Conservation (phyloP, 1,140 invertebrate species). For the Halictus rubicundus region DNA sequence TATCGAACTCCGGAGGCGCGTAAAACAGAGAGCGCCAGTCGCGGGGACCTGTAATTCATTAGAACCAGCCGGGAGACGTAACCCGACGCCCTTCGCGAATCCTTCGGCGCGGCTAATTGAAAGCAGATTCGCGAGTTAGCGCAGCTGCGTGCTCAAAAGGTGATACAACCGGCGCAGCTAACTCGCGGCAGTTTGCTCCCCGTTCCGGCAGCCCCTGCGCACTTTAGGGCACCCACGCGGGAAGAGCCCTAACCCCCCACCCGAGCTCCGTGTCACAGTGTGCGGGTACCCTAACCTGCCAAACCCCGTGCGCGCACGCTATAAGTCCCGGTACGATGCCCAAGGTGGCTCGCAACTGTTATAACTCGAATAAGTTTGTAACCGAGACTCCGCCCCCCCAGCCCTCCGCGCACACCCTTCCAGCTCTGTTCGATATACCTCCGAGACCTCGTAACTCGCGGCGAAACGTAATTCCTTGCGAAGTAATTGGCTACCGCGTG, state of each 20-base stretch:
- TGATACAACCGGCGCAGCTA: conserved; percentile 9
- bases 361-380: conserved; percentile 65
- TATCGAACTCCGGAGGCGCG: conserved; percentile 3
- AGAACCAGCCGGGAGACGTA: background rate
- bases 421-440: conserved; percentile 13
- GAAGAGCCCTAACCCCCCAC: no score
- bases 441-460: conserved; percentile 44
- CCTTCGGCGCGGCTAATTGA: conserved; percentile 35
- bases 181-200: background rate
- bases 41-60: conserved; percentile 17
- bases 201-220: conserved; percentile 19
- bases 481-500: conserved; percentile 65
- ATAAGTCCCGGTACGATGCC: conserved; percentile 28
- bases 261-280: background rate
- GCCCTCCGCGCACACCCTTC: background rate
- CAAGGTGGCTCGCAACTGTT: conserved; percentile 41
- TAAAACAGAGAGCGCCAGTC: conserved; percentile 8
- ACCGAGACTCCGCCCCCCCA: conserved; percentile 6
- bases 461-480: conserved; percentile 57
- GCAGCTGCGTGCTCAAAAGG: conserved; percentile 32
- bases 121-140: conserved; percentile 42
- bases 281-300: background rate
- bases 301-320: background rate
- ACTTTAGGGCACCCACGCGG: conserved; percentile 15
- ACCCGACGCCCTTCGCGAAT: background rate